Evolutionary conservation across 2,113 vertebrate species (phyloP), one percentile per base, ranked within the genome.

Genomic region (Cyanistes caeruleus): DNA sequence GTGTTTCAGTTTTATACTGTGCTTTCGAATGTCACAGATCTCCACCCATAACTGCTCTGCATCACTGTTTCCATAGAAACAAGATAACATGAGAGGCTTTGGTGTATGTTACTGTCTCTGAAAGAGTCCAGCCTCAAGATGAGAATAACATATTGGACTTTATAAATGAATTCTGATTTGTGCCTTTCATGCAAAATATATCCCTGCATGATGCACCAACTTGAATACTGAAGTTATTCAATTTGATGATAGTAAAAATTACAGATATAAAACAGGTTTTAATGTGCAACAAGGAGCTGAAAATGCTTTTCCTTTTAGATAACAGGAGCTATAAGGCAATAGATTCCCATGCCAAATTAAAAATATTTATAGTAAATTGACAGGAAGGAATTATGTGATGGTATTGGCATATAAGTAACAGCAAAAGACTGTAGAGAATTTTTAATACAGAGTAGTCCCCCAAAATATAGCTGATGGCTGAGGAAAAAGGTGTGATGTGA

Each of bases 31-130:
- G 87, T 80, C 87, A 93, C 63, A 80, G 79, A 86, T 97, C 87
- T 93, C 92, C 90, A 87, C 88, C 88, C 92, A 41, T 63, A 90
- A 43, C 43, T 59, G n/a, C 28, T 78, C 83, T 81, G 79, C 93
- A 97, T 96, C 95, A 72, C 35, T 49, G 96, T 96, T 95, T 75
- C 96, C 92, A 96, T 95, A 68, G 96, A 23, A 95, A 94, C 92
- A 72, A 87, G 79, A 96, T 87, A 96, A 78, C 60, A 88, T 37
- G 53, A 90, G 64, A 49, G 56, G 44, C 56, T 93, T 91, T 13
- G 28, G 79, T 81, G 69, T 75, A 41, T 16, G 28, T 41, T 84
- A 58, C 81, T 75, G 62, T 48, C 59, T 84, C 79, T 60, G 52
- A 87, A 74, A 83, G 52, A 90, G 80, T 72, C 64, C 76, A 81